Evolutionary conservation across 2,797 vertebrate species (phyloP).

Genomic region (Todus mexicanus): DNA sequence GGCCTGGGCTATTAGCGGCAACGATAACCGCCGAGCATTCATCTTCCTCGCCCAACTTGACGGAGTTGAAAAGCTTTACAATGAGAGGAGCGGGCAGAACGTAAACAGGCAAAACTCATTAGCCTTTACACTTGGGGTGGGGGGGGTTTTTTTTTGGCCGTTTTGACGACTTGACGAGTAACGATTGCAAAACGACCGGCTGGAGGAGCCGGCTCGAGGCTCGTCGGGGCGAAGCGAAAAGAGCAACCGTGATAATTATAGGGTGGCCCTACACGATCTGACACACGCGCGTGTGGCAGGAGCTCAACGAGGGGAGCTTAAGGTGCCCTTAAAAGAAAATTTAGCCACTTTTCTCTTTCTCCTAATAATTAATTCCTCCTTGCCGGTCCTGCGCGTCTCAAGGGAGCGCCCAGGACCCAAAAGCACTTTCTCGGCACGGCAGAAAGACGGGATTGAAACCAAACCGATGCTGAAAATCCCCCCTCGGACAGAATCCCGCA

Average conservation of each 20-base stretch:
- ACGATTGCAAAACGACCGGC: conserved; percentile 68
- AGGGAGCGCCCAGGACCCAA: too few relatives aligned
- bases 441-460: too few relatives aligned
- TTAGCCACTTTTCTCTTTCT: conserved; percentile 70
- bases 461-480: too few relatives aligned
- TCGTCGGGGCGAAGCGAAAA: conserved; percentile 72
- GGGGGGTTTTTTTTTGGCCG: background rate
- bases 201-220: conserved; percentile 65
- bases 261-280: too few relatives aligned
- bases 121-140: conserved; percentile 51
- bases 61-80: conserved; percentile 43
- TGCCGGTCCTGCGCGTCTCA: too few relatives aligned
- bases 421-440: too few relatives aligned
- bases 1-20: background rate
- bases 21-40: conserved; percentile 12
- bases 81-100: conserved; percentile 44
- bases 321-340: conserved; percentile 65
- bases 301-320: conserved; percentile 58
- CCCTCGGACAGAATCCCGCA: too few relatives aligned
- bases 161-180: conserved; percentile 72
- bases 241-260: too few relatives aligned
- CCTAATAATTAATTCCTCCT: background rate
- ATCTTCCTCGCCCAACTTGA: conserved; percentile 46
- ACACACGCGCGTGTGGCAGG: conserved; percentile 46
- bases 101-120: conserved; percentile 61